Evolutionary conservation across 1,140 invertebrate species (phyloP).

Genomic region (Dendrolimus punctatus): DNA sequence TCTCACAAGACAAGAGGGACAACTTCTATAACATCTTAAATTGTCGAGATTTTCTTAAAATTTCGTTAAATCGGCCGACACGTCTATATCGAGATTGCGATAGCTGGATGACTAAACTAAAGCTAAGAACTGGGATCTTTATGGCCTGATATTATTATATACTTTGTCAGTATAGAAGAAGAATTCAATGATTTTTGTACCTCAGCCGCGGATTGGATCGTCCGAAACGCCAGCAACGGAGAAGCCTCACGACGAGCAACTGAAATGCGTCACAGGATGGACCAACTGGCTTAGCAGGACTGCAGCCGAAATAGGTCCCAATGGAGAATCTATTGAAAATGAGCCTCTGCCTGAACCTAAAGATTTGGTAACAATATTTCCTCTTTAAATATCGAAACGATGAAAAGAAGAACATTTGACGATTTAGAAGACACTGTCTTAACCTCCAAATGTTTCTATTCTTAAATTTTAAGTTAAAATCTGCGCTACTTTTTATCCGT

Average conservation of each 20-base stretch:
- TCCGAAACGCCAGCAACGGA: slow-evolving; percentile 8
- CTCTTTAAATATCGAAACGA: too few species aligned
- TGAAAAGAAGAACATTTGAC: too few species aligned
- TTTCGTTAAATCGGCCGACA: too few species aligned
- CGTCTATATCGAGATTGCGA: too few species aligned
- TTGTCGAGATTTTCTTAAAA: too few species aligned
- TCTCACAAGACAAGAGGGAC: too few species aligned
- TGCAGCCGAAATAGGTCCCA: slow-evolving; percentile 37
- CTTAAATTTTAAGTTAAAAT: too few species aligned
- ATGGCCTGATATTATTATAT: not conserved
- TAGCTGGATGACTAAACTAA: too few species aligned
- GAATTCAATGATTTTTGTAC: slow-evolving; percentile 2
- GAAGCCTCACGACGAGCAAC: slow-evolving; percentile 39
- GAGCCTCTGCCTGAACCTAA: slow-evolving; percentile 75
- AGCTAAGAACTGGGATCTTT: not conserved
- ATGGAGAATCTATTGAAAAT: slow-evolving; percentile 68
- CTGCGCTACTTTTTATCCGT: too few species aligned
- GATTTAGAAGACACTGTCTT: too few species aligned
- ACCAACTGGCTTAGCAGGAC: slow-evolving; percentile 82
- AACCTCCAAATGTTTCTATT: too few species aligned
- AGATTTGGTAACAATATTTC: slow-evolving; percentile 43
- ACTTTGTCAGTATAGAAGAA: not conserved
- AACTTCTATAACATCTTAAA: too few species aligned
- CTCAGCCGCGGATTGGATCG: slow-evolving; percentile 10
- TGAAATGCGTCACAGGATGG: slow-evolving; percentile 80